phyloP scores from a whole-genome alignment of 2,113 vertebrate species.

The Heptranchias perlo region DNA sequence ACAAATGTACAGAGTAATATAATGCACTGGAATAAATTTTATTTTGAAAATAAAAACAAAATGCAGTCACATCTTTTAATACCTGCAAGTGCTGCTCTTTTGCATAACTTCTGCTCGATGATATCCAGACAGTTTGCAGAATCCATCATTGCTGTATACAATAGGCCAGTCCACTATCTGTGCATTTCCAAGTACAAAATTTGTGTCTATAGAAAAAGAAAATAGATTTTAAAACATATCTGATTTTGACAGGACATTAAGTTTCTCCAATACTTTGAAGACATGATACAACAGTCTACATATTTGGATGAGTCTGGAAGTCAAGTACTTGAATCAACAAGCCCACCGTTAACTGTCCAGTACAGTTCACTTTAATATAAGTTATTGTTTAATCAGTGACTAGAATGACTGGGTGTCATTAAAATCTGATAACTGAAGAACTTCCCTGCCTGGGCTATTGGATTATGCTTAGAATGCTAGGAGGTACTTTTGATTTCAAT shows the following conservation, averaged over 20 bases:
- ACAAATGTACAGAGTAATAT: background rate
- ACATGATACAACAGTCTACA: too few relatives aligned
- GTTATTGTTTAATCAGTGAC: background rate
- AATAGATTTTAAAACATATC: background rate
- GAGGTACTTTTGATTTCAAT: background rate
- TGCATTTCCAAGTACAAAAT: conserved; percentile 93
- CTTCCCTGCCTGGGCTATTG: background rate
- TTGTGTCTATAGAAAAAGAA: conserved; percentile 76
- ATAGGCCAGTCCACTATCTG: conserved; percentile 98
- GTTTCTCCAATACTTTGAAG: background rate
- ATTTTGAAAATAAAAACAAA: background rate
- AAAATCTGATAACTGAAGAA: too few relatives aligned
- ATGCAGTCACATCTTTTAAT: conserved; percentile 45
- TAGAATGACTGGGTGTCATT: too few relatives aligned
- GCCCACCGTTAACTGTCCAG: background rate
- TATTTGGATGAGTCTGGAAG: background rate
- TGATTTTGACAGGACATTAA: background rate
- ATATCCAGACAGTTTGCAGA: conserved; percentile 92
- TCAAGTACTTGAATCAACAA: background rate
- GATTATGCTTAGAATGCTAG: background rate
- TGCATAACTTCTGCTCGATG: conserved; percentile 98
- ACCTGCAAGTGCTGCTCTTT: conserved; percentile 97
- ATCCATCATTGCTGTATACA: conserved; percentile 96
- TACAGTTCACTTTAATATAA: background rate
- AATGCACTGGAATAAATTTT: background rate